Percentiles rank a stretch among this genome's conserved stretches.
Conservation (phyloP, 2,113 vertebrate genomes). For the Pandion haliaetus region DNA sequence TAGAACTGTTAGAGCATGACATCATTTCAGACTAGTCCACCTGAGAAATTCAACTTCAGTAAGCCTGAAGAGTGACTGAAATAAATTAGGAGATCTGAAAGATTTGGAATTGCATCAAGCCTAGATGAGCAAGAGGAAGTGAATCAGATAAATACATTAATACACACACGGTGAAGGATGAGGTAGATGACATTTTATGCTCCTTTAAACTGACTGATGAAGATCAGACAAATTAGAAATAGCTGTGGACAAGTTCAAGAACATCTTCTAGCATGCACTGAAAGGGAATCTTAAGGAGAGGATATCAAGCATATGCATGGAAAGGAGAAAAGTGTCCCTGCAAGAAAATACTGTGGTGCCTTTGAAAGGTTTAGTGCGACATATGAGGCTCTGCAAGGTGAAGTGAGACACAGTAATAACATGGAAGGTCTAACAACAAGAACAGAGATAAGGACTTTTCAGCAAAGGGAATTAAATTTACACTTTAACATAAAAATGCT, state of each 20-base stretch:
- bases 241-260: constrained; percentile 72
- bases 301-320: not conserved
- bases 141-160: constrained; percentile 79
- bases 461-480: not conserved
- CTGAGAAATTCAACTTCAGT: constrained; percentile 75
- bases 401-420: not conserved
- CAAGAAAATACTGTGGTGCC: not conserved
- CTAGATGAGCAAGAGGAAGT: constrained; percentile 63
- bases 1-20: constrained; percentile 72
- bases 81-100: constrained; percentile 78
- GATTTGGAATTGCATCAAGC: constrained; percentile 71
- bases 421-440: not conserved
- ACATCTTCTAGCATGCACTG: constrained; percentile 17
- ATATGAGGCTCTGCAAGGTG: not conserved
- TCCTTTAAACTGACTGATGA: constrained; percentile 78
- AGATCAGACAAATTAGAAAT: constrained; percentile 80
- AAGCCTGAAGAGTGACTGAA: constrained; percentile 70
- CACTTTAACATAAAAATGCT: not conserved
- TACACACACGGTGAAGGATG: constrained; percentile 70
- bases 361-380: not conserved
- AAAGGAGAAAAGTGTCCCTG: not conserved
- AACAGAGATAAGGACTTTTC: not conserved
- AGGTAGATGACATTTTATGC: constrained; percentile 78
- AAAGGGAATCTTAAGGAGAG: constrained; percentile 69
- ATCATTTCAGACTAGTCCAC: constrained; percentile 72